Evolutionary conservation across 2,113 vertebrate species (phyloP).

Genomic region (Oncorhynchus masou): DNA sequence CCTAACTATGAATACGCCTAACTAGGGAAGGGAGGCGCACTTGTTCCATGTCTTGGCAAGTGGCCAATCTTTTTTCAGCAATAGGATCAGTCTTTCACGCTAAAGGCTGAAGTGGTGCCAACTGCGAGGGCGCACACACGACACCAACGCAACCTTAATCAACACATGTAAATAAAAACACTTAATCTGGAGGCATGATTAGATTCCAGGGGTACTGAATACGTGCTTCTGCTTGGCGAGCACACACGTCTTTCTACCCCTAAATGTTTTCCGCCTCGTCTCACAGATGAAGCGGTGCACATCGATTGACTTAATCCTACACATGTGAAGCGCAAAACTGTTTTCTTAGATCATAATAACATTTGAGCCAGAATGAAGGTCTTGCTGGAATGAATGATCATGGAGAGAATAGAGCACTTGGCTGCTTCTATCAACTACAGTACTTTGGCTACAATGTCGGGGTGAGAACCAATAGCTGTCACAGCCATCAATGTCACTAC

Average conservation of each 20-base stretch:
- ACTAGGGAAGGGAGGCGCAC: constrained; percentile 78
- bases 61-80: constrained; percentile 81
- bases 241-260: neutral
- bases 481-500: no score
- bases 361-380: no score
- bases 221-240: neutral
- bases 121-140: constrained; percentile 56
- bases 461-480: no score
- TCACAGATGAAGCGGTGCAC: neutral
- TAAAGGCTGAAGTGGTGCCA: constrained; percentile 85
- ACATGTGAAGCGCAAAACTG: no score
- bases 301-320: neutral
- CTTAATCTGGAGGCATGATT: constrained; percentile 13
- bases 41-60: constrained; percentile 83
- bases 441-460: no score
- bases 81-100: constrained; percentile 89
- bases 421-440: no score
- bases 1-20: constrained; percentile 75
- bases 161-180: constrained; percentile 17
- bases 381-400: no score
- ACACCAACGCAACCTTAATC: constrained; percentile 41
- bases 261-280: neutral
- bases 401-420: no score
- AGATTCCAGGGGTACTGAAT: neutral
- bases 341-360: no score